These are phyloP conservation scores for Pogonomyrmex barbatus DNA, from an alignment of 1,140 invertebrate genomes.

Conservation along the genomic window DNA sequence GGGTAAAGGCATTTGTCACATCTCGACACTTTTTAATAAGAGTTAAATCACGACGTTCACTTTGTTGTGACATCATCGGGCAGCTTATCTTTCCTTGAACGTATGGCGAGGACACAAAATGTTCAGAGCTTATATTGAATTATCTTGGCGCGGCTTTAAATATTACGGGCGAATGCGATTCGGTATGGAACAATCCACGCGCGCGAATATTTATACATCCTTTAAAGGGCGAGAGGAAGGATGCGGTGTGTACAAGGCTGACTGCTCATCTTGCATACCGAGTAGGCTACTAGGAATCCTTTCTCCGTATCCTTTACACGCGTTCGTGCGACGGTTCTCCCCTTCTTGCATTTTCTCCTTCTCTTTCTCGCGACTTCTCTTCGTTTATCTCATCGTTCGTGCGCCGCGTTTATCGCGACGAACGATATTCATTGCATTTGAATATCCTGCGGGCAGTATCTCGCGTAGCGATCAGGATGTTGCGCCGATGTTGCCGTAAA, in stretches of 20 bases:
- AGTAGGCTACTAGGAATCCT: constrained; percentile 79
- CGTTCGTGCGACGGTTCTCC: constrained; percentile 70
- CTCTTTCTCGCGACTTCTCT: constrained; percentile 34
- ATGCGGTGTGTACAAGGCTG: constrained; percentile 73
- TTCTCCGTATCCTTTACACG: constrained; percentile 76
- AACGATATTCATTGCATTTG: constrained; percentile 84
- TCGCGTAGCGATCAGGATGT: constrained; percentile 83
- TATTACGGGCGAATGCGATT: constrained; percentile 50
- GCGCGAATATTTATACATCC: constrained; percentile 67
- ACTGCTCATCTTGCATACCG: constrained; percentile 78
- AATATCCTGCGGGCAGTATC: constrained; percentile 83
- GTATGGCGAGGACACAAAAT: constrained; percentile 38
- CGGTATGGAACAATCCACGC: constrained; percentile 64
- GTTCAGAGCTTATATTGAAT: constrained; percentile 50
- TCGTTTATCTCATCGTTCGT: constrained; percentile 72
- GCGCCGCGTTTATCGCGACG: constrained; percentile 80
- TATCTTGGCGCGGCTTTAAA: constrained; percentile 54
- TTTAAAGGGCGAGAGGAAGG: constrained; percentile 60
- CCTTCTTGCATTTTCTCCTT: constrained; percentile 11
- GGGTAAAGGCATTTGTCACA: constrained; percentile 5
- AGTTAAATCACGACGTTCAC: constrained; percentile 24
- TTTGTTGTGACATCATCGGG: constrained; percentile 35
- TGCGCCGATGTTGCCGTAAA: constrained; percentile 84
- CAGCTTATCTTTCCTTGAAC: constrained; percentile 52
- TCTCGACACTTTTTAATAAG: constrained; percentile 9